A percentile compares a stretch with the other conserved stretches of the same genome.
These are phyloP conservation scores for Halisarca cf. caerulea DNA, from an alignment of 37 sponge, comb jelly and placozoan genomes.

Conservation along the genomic window DNA sequence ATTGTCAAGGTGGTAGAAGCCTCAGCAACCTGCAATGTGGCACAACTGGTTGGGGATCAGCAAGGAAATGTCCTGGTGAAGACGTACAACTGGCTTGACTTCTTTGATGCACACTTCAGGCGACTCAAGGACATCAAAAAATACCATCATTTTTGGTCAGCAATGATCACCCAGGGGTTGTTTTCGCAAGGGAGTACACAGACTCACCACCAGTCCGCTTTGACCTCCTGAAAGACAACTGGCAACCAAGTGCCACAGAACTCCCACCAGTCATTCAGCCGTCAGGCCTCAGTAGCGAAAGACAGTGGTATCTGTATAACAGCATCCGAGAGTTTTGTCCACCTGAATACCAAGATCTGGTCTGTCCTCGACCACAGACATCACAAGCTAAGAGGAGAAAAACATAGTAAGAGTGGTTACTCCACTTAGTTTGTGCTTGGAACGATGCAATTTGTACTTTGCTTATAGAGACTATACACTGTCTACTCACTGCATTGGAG, in stretches of 20 bases:
- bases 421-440: no score
- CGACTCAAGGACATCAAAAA: background rate
- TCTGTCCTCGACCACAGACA: background rate
- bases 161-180: background rate
- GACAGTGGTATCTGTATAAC: background rate
- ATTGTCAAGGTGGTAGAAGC: background rate
- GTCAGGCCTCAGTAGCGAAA: background rate
- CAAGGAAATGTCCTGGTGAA: background rate
- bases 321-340: background rate
- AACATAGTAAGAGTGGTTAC: conserved; percentile 13
- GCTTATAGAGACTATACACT: no score
- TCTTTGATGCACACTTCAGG: background rate
- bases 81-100: background rate
- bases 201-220: background rate
- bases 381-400: background rate
- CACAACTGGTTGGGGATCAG: background rate
- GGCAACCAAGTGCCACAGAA: background rate
- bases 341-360: background rate
- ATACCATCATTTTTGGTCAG: background rate
- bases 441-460: no score
- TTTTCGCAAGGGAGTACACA: background rate
- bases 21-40: background rate
- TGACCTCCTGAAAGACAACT: background rate
- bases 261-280: background rate
- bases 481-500: no score